Conservation (phyloP, 1,140 invertebrate genomes). For the Meloidogyne exigua region DNA sequence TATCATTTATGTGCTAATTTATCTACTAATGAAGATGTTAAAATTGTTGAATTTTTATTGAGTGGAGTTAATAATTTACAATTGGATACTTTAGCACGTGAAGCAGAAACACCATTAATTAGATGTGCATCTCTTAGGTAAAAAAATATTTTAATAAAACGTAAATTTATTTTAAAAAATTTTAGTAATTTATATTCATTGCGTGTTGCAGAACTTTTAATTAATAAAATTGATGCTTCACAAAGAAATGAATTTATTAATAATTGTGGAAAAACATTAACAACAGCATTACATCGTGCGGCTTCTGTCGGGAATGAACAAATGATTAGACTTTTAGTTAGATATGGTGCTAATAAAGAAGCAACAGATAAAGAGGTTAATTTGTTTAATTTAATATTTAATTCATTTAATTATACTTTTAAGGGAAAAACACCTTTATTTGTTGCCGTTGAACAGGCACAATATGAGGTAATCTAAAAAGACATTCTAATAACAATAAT, state of each 20-base stretch:
- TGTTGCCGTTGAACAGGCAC: slow-evolving; percentile 18
- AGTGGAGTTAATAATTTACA: neutral
- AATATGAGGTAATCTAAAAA: slow-evolving; percentile 2
- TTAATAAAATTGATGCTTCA: slow-evolving; percentile 2
- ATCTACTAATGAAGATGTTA: neutral
- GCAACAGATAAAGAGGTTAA: slow-evolving; percentile 2
- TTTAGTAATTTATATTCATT: neutral
- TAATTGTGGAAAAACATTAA: neutral
- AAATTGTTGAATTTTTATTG: slow-evolving; percentile 15
- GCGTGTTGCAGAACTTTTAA: slow-evolving; percentile 16
- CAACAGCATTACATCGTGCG: slow-evolving; percentile 14
- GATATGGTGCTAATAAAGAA: slow-evolving; percentile 19
- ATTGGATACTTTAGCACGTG: neutral
- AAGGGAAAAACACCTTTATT: slow-evolving; percentile 19
- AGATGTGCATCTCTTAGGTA: slow-evolving; percentile 10
- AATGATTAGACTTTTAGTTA: slow-evolving; percentile 13
- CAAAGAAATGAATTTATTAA: slow-evolving; percentile 16
- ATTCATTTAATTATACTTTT: neutral
- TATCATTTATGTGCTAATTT: slow-evolving; percentile 9
- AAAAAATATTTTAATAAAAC: neutral
- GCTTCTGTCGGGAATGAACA: slow-evolving; percentile 9
- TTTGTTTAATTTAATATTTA: neutral
- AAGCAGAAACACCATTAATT: slow-evolving; percentile 21
- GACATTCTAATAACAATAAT: neutral
- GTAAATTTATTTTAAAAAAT: neutral